Evolutionary conservation across 2,113 vertebrate species (phyloP), one percentile per base, ranked within the genome.

Genomic region (Grammomys surdaster): DNA sequence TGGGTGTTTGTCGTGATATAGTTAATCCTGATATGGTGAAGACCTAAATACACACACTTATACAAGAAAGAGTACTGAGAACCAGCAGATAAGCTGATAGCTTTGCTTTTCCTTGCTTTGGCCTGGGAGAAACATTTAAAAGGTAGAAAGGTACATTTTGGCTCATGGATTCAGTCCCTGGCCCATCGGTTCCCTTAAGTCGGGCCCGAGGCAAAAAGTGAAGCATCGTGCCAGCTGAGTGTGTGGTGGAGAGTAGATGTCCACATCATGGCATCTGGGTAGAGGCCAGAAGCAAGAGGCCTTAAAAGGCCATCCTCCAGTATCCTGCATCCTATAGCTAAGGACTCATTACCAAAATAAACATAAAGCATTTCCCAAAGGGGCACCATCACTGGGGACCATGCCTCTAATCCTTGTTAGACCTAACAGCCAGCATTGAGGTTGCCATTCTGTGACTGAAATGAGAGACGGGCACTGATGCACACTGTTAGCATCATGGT

Each of bases 31-130:
- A 40, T 13, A 36, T 92, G 19, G 33, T 77, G 8, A 58, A 89
- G 75, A 82, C 86, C 65, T 24, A 94, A 95, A 85, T 65, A 75
- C 63, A 70, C 12, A 63, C 24, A 65, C 91, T 22, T 91, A 81
- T n/a, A 63, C 67, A 54, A 31, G 84, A 43, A 76, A 31, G 28
- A 26, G 11, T 80, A 67, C 33, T 69, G 36, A 67, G 20, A 95
- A 40, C 60, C 69, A 96, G 9, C 56, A 48, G 22, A n/a, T 4
- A 67, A 6, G 70, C 17, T 19, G 77, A 72, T 24, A 12, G 26
- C 11, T 58, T n/a, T 69, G 28, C 12, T 75, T 75, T 75, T 75
- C n/a, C 36, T 75, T 20, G n/a, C n/a, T 75, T 75, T 46, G 40
- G 22, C 40, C 20, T 76, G 40, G 43, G 73, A 76, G 24, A 75